phyloP scores from a whole-genome alignment of 2,797 vertebrate species.

The Manis pentadactyla region DNA sequence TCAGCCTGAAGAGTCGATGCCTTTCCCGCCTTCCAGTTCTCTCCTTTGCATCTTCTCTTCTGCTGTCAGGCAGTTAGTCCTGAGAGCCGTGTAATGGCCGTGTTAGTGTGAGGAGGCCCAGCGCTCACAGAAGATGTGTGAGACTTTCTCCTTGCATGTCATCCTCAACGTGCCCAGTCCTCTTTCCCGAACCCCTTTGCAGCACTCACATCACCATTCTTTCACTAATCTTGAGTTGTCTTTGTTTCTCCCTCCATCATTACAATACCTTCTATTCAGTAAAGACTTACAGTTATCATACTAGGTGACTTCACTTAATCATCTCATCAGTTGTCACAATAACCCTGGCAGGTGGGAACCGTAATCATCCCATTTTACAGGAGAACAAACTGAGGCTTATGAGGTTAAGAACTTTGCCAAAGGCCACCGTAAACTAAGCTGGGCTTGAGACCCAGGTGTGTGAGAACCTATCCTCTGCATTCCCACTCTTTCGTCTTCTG shows the following conservation, averaged over 20 bases:
- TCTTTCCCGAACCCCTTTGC: background rate
- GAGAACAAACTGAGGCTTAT: background rate
- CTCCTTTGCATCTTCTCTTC: background rate
- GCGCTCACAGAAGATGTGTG: background rate
- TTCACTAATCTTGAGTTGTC: background rate
- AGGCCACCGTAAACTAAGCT: background rate
- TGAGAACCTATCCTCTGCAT: background rate
- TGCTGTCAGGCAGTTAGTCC: background rate
- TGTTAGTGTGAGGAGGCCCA: background rate
- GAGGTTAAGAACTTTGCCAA: background rate
- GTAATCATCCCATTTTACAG: background rate
- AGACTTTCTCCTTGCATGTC: background rate
- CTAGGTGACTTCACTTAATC: background rate
- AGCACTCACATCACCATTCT: background rate
- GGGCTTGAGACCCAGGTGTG: background rate
- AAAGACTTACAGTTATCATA: background rate
- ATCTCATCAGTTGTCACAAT: background rate
- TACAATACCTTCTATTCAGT: background rate
- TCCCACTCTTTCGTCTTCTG: background rate
- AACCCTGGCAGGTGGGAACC: background rate
- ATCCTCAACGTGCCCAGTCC: background rate
- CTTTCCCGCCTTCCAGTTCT: background rate
- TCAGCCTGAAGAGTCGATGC: background rate
- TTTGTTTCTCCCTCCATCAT: background rate
- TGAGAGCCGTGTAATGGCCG: background rate